phyloP scores from a whole-genome alignment of 2,113 vertebrate genomes.

The Capreolus pygargus region DNA sequence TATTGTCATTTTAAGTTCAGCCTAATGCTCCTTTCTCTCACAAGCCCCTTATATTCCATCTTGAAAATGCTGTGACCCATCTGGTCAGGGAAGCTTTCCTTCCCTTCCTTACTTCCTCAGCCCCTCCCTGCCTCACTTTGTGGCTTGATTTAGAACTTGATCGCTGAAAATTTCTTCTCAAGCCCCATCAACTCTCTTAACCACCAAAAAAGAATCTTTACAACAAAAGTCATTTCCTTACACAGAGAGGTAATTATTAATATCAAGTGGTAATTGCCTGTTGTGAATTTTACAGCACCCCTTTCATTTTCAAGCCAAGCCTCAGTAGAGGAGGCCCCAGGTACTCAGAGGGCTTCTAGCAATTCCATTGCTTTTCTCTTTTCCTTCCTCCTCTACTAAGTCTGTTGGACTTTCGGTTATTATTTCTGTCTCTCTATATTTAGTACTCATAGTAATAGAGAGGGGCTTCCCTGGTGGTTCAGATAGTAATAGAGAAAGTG shows the following conservation, averaged over 20 bases:
- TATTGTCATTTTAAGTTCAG: neutral
- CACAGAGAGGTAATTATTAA: neutral
- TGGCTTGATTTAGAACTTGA: constrained; percentile 5
- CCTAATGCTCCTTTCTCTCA: neutral
- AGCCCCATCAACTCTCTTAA: neutral
- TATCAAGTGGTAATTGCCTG: neutral
- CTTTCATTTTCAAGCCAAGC: neutral
- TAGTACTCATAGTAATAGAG: neutral
- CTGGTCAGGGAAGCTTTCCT: neutral
- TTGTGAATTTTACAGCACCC: neutral
- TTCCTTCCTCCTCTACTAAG: neutral
- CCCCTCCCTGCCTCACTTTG: neutral
- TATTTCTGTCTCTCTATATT: neutral
- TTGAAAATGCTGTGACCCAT: neutral
- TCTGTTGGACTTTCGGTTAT: neutral
- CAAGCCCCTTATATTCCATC: neutral
- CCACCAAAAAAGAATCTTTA: neutral
- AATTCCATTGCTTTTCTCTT: neutral
- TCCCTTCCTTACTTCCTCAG: neutral
- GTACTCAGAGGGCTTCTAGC: neutral
- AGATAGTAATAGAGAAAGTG: neutral
- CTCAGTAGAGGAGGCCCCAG: neutral
- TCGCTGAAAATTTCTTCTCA: constrained; percentile 30
- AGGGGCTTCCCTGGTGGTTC: neutral
- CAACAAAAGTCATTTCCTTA: neutral